These are phyloP conservation scores for Drosophila nebulosa DNA, from an alignment of 1,140 invertebrate genomes.

Conservation along the genomic window DNA sequence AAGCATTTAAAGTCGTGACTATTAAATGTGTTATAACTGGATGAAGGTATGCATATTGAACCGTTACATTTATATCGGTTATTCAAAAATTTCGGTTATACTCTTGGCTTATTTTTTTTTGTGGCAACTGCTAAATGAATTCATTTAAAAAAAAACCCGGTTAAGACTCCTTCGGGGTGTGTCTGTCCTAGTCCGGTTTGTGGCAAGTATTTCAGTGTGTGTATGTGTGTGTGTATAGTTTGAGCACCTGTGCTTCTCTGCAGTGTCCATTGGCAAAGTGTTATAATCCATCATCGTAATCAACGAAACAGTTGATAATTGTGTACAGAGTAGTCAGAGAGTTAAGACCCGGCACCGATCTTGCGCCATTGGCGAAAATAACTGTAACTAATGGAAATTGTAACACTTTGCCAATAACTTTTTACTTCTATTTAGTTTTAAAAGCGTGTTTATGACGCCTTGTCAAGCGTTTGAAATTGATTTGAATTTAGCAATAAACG, in stretches of 20 bases:
- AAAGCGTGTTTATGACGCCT: slow-evolving; percentile 73
- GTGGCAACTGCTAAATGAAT: neutral
- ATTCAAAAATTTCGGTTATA: slow-evolving; percentile 6
- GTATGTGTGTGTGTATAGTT: neutral
- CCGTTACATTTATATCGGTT: slow-evolving; percentile 5
- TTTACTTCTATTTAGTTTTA: slow-evolving; percentile 37
- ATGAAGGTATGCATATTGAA: neutral
- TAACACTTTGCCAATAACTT: slow-evolving; percentile 67
- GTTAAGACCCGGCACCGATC: slow-evolving; percentile 1
- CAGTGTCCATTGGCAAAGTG: slow-evolving; percentile 54
- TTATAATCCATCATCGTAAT: slow-evolving; percentile 79
- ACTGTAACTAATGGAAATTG: slow-evolving; percentile 78
- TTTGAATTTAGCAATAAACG: slow-evolving; percentile 64
- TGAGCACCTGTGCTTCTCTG: neutral
- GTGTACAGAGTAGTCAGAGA: slow-evolving; percentile 13
- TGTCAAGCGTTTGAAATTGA: slow-evolving; percentile 72
- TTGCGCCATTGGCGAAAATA: slow-evolving; percentile 61
- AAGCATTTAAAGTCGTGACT: neutral
- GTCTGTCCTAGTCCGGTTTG: slow-evolving; percentile 38
- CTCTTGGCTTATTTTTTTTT: neutral
- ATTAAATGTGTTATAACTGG: neutral
- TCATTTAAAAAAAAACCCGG: neutral
- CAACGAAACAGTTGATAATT: slow-evolving; percentile 65
- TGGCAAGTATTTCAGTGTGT: neutral
- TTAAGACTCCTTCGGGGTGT: neutral